These are phyloP conservation scores for Rhea pennata DNA, from an alignment of 2,113 vertebrate species.

Conservation along the genomic window DNA sequence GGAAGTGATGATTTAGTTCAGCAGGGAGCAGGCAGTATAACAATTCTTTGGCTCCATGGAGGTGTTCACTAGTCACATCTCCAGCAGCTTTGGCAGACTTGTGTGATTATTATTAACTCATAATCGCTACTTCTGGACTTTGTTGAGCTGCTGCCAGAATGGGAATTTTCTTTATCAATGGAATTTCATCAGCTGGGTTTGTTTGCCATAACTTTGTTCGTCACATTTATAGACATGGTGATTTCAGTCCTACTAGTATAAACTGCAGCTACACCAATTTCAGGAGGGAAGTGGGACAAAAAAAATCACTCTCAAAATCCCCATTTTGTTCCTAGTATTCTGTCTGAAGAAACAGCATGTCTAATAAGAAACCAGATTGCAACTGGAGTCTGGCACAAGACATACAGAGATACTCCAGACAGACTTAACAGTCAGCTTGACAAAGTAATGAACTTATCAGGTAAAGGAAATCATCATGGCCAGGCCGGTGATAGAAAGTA, in stretches of 20 bases:
- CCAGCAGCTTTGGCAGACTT: background rate
- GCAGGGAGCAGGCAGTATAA: background rate
- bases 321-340: background rate
- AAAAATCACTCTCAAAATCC: background rate
- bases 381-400: background rate
- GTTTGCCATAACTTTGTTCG: background rate
- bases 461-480: background rate
- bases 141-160: background rate
- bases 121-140: background rate
- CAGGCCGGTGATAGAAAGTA: background rate
- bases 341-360: background rate
- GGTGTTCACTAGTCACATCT: background rate
- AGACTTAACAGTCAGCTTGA: slow-evolving; percentile 27
- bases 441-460: slow-evolving; percentile 26
- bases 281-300: background rate
- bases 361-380: background rate
- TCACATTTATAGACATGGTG: background rate
- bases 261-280: background rate
- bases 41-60: background rate
- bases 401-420: background rate
- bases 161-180: slow-evolving; percentile 8
- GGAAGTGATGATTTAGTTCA: background rate
- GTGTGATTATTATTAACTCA: slow-evolving; percentile 12
- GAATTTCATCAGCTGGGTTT: background rate
- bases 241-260: background rate